Base-by-base conservation (phyloP, 2,797 vertebrate genomes). In the Cyprinella venusta region DNA sequence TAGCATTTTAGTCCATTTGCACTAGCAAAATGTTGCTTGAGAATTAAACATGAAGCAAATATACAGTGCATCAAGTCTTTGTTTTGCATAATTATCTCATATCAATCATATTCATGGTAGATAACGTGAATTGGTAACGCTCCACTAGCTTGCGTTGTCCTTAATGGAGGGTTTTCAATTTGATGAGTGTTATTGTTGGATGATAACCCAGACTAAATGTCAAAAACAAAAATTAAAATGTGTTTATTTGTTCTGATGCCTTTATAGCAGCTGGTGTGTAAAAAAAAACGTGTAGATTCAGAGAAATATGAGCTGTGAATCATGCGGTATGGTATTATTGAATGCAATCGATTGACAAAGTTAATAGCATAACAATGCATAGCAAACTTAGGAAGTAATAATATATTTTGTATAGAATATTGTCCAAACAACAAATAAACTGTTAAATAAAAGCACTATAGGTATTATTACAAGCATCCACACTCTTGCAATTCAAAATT, bases 41-140 rank as follows among this genome's bases (percentile, higher is more conserved):
- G 63, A 88, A 83, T 82, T 68, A 80, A 79, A 56, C n/a, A 67
- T 76, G n/a, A 75, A 42, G 71, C 71, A 45, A 76, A 76, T 52
- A 82, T 56, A 21, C n/a, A 80, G 63, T 81, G 48, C 59, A 65
- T 33, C 42, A 50, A 50, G 84, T 71, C 64, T 81, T 80, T 86
- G 56, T 70, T 85, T 83, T 84, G 63, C 77, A 85, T 83, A 88
- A 86, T 80, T 56, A 85, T 64, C 54, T 69, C 24, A 78, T 80
- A 61, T 75, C 72, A 67, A 83, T 48, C 16, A 13, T 38, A 67
- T 85, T 78, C 81, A 69, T 78, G 59, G 56, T 45, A 19, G 56
- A 71, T 71, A 75, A 63, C 82, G 52, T 77, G 84, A 87, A 76
- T 56, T 69, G 50, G 67, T 59, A 80, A 76, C 52, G 79, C 70